Base-by-base conservation (phyloP, 1,140 invertebrate genomes). In the Meloidogyne hapla region DNA sequence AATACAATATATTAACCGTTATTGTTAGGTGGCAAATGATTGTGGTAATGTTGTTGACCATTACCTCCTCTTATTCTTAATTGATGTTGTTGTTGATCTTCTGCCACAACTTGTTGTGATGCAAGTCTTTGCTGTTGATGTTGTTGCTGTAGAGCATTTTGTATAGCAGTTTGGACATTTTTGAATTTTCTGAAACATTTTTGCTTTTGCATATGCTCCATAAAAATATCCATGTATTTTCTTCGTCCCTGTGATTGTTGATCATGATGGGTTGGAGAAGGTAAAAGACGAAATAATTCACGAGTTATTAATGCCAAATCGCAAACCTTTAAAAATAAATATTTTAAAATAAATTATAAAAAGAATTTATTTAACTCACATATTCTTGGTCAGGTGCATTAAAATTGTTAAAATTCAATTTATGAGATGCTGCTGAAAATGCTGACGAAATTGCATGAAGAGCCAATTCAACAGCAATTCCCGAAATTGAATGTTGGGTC, bases 201-300 rank as follows among this genome's bases (percentile, higher is more conserved):
- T n/a, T 73, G 71, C n/a, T 73, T 64, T 23, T 73, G 71, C 56
- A 73, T n/a, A 33, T 73, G 71, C 28, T 73, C 71, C 71, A 73
- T 28, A 25, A 73, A 63, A 23, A 61, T 33, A 40, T 73, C 71
- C 71, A 73, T 73, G 38, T 73, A 73, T 33, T 73, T 73, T 56
- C 71, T n/a, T 8, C 56, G 61, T 9, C 56, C 23, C 15, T 73
- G 42, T 21, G 61, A 26, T 15, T 73, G 71, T 15, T 70, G 69
- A 15, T 45, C 45, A 25, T 45, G 69, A 2, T n/a, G 71, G 33
- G 26, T 28, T 18, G 61, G 40, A 28, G 48, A 21, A 6, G 71
- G 71, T 6, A 73, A 40, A 23, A 56, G 71, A 18, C 71, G 71
- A 13, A 73, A 73, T 25, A 73, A 63, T 33, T 73, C 71, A n/a